A percentile compares a stretch with the other conserved stretches of the same genome.
Conservation (phyloP, 2,797 vertebrate species). For the Jordanella pulchra region DNA sequence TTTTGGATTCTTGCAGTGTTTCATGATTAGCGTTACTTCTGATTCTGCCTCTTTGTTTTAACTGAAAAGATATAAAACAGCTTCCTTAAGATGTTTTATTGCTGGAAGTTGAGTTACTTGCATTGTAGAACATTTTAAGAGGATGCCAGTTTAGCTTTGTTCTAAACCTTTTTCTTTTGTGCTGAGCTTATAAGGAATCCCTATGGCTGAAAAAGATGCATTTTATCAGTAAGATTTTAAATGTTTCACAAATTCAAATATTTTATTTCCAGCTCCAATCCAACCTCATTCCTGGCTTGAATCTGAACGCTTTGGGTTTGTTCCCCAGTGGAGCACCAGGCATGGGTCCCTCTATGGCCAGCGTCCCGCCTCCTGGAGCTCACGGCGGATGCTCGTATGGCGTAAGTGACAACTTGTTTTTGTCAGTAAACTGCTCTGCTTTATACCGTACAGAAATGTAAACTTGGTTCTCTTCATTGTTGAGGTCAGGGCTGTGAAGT, state of each 20-base stretch:
- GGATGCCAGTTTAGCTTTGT: not conserved
- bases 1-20: not conserved
- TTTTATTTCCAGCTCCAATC: constrained; percentile 89
- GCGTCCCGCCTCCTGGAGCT: constrained; percentile 85
- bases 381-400: constrained; percentile 90
- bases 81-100: not conserved
- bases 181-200: not conserved
- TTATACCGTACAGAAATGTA: not conserved
- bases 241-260: constrained; percentile 9
- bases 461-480: not conserved
- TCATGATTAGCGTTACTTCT: not conserved
- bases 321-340: constrained; percentile 92
- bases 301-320: constrained; percentile 95
- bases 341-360: constrained; percentile 90
- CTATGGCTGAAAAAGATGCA: not conserved
- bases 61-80: not conserved
- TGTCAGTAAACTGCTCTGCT: not conserved
- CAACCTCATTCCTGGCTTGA: constrained; percentile 97
- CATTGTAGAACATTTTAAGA: not conserved
- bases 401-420: constrained; percentile 78
- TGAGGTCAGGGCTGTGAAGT: constrained; percentile 17
- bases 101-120: not conserved
- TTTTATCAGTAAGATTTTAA: constrained; percentile 2
- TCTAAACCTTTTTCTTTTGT: not conserved
- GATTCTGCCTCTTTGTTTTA: not conserved